Conservation (phyloP, 2,113 vertebrate genomes). For the Mungos mungo region DNA sequence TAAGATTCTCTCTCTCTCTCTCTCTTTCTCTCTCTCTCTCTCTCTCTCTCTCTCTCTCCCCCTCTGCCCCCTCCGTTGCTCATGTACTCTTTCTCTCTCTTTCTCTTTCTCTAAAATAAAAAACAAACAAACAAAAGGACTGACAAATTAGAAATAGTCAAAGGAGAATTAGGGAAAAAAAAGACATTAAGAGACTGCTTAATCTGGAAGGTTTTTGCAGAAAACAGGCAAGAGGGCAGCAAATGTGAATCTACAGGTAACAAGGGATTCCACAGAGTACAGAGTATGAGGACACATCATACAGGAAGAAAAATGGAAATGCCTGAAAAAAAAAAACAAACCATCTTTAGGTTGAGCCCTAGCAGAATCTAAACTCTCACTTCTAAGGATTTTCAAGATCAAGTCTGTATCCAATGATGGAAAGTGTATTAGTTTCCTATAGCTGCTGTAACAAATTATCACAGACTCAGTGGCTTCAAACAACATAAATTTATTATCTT, state of each 20-base stretch:
- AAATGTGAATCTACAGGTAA: not conserved
- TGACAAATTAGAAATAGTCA: not conserved
- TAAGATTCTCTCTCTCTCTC: too few species aligned
- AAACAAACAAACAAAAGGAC: not conserved
- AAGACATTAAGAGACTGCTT: not conserved
- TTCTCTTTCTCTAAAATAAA: too few species aligned
- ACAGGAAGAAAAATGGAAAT: not conserved
- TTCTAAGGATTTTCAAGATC: conserved; percentile 1
- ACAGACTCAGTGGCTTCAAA: not conserved
- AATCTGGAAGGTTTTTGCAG: conserved; percentile 41
- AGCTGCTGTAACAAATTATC: not conserved
- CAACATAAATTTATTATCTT: not conserved
- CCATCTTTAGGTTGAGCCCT: not conserved
- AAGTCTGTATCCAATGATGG: not conserved
- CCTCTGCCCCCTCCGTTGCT: too few species aligned
- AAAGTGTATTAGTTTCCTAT: not conserved
- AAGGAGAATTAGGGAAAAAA: not conserved
- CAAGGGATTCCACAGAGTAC: not conserved
- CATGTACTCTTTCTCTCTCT: too few species aligned
- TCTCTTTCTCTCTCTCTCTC: too few species aligned
- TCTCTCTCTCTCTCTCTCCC: too few species aligned
- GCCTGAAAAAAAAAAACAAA: not conserved
- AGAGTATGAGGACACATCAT: not conserved
- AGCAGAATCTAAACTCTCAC: not conserved
- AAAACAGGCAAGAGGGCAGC: not conserved